Base-by-base conservation (phyloP, 2,888 invertebrate species). In the Conops quadrifasciatus region DNA sequence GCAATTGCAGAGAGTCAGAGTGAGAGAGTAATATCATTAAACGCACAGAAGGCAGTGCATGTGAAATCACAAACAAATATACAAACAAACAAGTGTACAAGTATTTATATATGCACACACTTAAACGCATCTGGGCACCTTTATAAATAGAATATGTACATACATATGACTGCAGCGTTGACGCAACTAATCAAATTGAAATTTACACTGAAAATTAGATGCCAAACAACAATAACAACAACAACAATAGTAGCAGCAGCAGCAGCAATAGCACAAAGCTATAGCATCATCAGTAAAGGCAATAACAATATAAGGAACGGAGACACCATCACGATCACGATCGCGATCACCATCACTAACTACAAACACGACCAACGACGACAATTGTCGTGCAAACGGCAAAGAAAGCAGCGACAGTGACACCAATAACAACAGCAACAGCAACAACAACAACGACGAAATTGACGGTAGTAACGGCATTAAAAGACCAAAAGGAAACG, bases 191-290 rank as follows among this genome's bases (percentile, higher is more conserved):
- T 76, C 76, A 77, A 77, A 77, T 74, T 75, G 72, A 71, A 77
- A 77, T 77, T 76, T 76, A 71, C 75, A 75, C 72, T 74, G 74
- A 74, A 74, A 76, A 77, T 76, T 76, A 76, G 70, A 75, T 66
- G 72, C 67, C 65, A 63, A 70, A 69, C 72, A 58, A 58, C 24
- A 58, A 67, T 15, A 58, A 26, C 58, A 45, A 67, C 16, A 47
- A 16, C n/a, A 24, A 59, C 21, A 67, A 30, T 9, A 66, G 36
- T 43, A 56, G 13, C 30, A 30, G 45, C 51, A 49, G 19, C 30
- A 24, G 21, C 19, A 19, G n/a, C 36, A 58, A 2, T 2, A 19
- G 53, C 11, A 60, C 26, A 30, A 60, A 26, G 21, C 43, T 30
- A 9, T n/a, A 30, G n/a, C 60, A n/a, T 30, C n/a, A 60, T 30